Evolutionary conservation across 2,888 invertebrate species (phyloP).

Genomic region (Phytoseiulus persimilis): DNA sequence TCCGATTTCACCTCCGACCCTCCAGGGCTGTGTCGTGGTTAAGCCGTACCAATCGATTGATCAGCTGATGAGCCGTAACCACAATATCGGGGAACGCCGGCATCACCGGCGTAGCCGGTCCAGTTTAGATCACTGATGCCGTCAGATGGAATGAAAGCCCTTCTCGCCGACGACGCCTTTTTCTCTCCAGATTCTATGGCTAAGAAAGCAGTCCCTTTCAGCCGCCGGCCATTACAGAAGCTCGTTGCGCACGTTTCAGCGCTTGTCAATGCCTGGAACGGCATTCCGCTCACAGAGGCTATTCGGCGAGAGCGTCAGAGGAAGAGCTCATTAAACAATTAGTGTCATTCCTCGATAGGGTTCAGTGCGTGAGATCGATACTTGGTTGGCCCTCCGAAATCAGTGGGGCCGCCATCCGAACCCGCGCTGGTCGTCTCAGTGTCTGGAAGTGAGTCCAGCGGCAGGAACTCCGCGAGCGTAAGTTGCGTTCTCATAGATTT

Average conservation of each 20-base stretch:
- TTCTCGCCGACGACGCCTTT: background rate
- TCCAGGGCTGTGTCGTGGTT: background rate
- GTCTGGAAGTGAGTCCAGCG: background rate
- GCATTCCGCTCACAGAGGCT: background rate
- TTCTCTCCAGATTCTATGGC: background rate
- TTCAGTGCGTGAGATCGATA: background rate
- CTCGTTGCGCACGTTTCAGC: background rate
- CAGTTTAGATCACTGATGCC: background rate
- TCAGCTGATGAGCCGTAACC: background rate
- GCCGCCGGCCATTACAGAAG: background rate
- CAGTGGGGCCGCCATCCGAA: background rate
- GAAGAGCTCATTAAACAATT: background rate
- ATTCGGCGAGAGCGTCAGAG: background rate
- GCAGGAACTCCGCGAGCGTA: background rate
- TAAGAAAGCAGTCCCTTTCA: background rate
- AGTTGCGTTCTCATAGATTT: background rate
- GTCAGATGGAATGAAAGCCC: background rate
- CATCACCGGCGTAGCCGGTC: background rate
- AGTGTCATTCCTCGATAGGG: background rate
- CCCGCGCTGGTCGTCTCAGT: background rate
- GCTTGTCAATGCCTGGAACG: background rate
- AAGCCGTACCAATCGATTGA: background rate
- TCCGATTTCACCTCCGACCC: background rate
- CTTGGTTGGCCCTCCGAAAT: background rate
- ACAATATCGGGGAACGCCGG: background rate